Base-by-base conservation (phyloP, 2,797 vertebrate species). In the Hydrocynus forskahlii region DNA sequence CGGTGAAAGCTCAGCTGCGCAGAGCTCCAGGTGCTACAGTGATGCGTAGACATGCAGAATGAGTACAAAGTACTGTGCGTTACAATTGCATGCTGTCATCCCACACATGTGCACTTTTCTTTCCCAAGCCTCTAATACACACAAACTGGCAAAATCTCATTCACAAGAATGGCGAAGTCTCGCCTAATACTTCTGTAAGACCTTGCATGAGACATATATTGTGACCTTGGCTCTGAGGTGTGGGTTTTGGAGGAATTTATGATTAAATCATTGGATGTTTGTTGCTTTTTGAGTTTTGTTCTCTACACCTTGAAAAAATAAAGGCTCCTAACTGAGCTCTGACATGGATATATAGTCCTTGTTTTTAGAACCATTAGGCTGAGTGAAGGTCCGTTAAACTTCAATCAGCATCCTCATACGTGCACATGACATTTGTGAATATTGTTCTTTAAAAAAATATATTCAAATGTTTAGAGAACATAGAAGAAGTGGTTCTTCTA, bases 1-100 rank as follows among this genome's bases (percentile, higher is more conserved):
- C 89, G 88, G 90, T 92, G 88, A 75, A 88, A 81, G 84, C 89
- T 86, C 89, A 88, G 90, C 91, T 85, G 87, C 86, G 89, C 45
- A 50, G 52, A 45, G 64, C 54, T 55, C 66, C 74, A 81, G 54
- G 73, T 66, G 71, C 64, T 64, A 69, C 66, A 72, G 55, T 72
- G 74, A 84, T 77, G 76, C 74, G 6, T 67, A 29, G 57, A 78
- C 38, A 55, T 67, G 43, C 69, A 23, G 64, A 55, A 29, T 66
- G 71, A 77, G 72, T 82, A 55, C 69, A 80, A 82, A 76, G 54
- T 17, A 66, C 77, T 69, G 38, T 5, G 19, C 38, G 45, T 50
- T n/a, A 55, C 25, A 67, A 59, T 48, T 25, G 19, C 68, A 60
- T 45, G 10, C 50, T 14, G 54, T 71, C 69, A n/a, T 29, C 23